Base-by-base conservation (phyloP, 2,113 vertebrate genomes). In the Zootoca vivipara region DNA sequence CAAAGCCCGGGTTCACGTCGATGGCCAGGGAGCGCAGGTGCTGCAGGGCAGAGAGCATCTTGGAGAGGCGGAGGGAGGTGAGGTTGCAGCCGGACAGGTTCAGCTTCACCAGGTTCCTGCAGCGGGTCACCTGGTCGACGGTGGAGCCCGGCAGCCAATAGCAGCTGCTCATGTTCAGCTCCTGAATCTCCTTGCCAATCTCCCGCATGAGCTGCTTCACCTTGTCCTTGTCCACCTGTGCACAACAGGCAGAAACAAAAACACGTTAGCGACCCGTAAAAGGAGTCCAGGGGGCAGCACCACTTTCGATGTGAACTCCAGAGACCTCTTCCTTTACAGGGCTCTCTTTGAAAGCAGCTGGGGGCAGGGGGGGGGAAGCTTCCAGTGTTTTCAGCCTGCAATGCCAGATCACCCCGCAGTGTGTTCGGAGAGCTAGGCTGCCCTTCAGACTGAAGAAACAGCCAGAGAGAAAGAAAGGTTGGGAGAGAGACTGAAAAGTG, bases 91-190 rank as follows among this genome's bases (percentile, higher is more conserved):
- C 99, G 0, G 98, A 98, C 56, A 99, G 93, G 92, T 99, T 98
- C n/a, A 99, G 96, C 74, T 97, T 98, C 0, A 98, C 97, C 95
- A 99, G 96, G 87, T 95, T 94, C 73, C 96, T 97, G 96, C 99
- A 99, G 46, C 97, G 97, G 0, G 96, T 96, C 2, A 98, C 92
- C 0, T 97, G 96, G 70, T 99, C 98, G 6, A 99, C 88, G 0
- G 97, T 98, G 24, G 96, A 92, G 40, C 97, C 96, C 0, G 97
- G 95, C 87, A 99, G 93, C 99, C 99, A 99, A 79, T 99, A 99
- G 95, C 98, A 99, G 64, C 98, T 98, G 0, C 98, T 98, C 94
- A 99, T 95, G 95, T 98, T 97, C 89, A 99, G 97, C 85, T 98
- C 97, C 94, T 98, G 97, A 90, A 99, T 97, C 16, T 98, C 97